phyloP scores from a whole-genome alignment of 2,888 invertebrate species.

The Ptycholaimellus sp. region DNA sequence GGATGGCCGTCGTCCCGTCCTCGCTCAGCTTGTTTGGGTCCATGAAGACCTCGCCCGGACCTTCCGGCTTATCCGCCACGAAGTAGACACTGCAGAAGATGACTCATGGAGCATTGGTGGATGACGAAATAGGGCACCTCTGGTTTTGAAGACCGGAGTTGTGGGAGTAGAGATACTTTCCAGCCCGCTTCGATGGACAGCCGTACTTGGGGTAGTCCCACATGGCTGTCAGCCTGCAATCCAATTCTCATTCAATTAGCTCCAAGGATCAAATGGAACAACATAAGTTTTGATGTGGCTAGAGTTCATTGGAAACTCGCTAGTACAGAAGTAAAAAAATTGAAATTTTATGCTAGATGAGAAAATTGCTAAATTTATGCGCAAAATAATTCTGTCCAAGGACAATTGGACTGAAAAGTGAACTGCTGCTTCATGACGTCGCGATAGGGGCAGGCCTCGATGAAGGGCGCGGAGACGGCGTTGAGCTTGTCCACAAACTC shows the following conservation, averaged over 20 bases:
- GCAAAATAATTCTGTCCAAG: no score
- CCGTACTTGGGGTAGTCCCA: conserved; percentile 93
- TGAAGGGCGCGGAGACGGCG: conserved; percentile 55
- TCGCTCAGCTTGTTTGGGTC: conserved; percentile 73
- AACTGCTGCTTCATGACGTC: no score
- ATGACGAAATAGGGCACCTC: conserved; percentile 37
- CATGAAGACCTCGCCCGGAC: conserved; percentile 51
- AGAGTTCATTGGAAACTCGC: no score
- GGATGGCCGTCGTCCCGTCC: conserved; percentile 64
- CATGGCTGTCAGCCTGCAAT: conserved; percentile 50
- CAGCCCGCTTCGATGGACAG: conserved; percentile 55
- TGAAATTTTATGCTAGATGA: no score
- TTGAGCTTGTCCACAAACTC: conserved; percentile 71
- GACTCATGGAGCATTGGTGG: neutral
- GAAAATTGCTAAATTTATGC: no score
- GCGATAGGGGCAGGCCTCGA: conserved; percentile 49
- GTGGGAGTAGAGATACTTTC: conserved; percentile 64
- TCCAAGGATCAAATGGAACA: no score
- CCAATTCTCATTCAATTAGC: no score
- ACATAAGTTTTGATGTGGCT: no score
- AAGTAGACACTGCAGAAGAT: conserved; percentile 52
- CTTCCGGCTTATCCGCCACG: conserved; percentile 51
- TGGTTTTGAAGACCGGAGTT: conserved; percentile 92
- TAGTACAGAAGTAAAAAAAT: no score
- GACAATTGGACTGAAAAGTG: no score